Base-by-base conservation (phyloP, 35 echinoderm and acorn worm species). In the Apostichopus parvimensis region DNA sequence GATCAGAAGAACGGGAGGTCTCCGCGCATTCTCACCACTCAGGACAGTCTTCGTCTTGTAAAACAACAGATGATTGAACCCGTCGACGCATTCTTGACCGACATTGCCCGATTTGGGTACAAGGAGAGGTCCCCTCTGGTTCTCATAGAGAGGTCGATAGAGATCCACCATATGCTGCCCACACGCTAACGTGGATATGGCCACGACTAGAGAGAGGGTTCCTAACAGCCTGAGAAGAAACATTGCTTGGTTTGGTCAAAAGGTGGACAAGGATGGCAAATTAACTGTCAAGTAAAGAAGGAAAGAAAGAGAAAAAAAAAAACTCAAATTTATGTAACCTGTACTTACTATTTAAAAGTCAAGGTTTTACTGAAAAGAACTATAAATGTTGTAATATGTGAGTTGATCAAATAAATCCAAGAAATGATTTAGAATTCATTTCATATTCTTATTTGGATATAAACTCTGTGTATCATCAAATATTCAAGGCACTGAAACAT, bases 71-170 rank as follows among this genome's bases (percentile, higher is more conserved):
- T 45, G 3, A 11, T 68, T 68, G 64, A 80, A 80, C 78, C 34
- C 78, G 6, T 25, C 25, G 13, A 12, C 10, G 34, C 78, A 80
- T 6, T 5, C 20, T 45, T 25, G 18, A 45, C 24, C 11, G 6
- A 80, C 26, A 9, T 80, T 26, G 12, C 34, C 78, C 14, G 78
- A 25, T 14, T 80, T 1, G 14, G 78, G 78, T 80, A 0, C 15
- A 25, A 25, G 22, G 24, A 80, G 13, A 26, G 78, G 78, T 80
- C 78, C 78, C 26, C 26, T 80, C 34, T 80, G 78, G 14, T 6
- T 26, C 53, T 80, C 78, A 34, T 25, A 80, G 6, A 80, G 78
- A 80, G 78, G 78, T 5, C 78, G 78, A 53, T 80, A 80, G 13
- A 80, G 34, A 68, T 68, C 64, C 0, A 9, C 64, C 8, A 68